Evolutionary conservation across 1,140 invertebrate genomes (phyloP).

Genomic region (Meloidogyne hapla): DNA sequence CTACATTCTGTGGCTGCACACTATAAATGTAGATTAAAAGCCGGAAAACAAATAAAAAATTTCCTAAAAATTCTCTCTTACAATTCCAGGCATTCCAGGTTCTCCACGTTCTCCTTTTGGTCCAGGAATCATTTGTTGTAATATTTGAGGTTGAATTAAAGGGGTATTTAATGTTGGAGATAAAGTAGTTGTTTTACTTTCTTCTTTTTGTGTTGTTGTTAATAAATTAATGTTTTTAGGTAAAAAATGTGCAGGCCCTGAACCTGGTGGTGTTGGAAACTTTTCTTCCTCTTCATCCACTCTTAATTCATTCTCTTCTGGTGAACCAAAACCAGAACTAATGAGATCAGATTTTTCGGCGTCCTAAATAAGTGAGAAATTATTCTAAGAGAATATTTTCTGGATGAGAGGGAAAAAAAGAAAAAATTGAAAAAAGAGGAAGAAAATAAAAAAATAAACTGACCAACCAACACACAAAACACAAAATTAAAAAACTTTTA

Average conservation of each 20-base stretch:
- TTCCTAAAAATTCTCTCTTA: neutral
- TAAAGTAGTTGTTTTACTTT: neutral
- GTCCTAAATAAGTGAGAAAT: neutral
- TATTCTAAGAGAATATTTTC: too few species aligned
- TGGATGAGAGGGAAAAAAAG: too few species aligned
- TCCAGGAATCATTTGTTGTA: conserved; percentile 19
- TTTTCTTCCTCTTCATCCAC: neutral
- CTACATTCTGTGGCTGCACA: conserved; percentile 7
- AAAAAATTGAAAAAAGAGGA: neutral
- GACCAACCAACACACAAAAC: neutral
- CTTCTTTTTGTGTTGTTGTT: neutral
- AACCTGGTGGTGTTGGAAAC: neutral
- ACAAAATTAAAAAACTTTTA: neutral
- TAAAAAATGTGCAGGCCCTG: neutral
- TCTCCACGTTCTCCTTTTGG: conserved; percentile 38
- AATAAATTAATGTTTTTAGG: conserved; percentile 1
- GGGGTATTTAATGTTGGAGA: neutral
- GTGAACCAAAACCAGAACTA: neutral
- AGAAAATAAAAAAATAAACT: neutral
- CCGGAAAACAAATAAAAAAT: too few species aligned
- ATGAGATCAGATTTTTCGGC: neutral
- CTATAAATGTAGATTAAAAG: conserved; percentile 27
- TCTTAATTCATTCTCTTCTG: neutral
- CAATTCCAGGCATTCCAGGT: conserved; percentile 31
- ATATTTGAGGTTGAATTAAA: too few species aligned